phyloP scores from a whole-genome alignment of 2,113 vertebrate genomes.

The Glareola pratincola region DNA sequence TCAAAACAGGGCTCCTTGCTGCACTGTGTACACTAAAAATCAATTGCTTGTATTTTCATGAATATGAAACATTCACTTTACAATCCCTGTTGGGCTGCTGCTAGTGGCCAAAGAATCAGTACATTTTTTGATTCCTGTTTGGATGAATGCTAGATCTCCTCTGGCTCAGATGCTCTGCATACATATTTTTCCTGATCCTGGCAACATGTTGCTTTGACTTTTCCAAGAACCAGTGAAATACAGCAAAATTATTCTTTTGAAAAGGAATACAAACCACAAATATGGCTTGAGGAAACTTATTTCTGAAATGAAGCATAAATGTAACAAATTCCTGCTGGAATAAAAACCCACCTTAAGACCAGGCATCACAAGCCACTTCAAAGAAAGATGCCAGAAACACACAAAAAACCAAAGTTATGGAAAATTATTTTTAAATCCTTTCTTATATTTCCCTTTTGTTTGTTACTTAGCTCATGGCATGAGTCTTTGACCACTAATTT shows the following conservation, averaged over 20 bases:
- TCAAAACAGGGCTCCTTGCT: neutral
- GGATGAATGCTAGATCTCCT: neutral
- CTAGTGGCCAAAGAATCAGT: neutral
- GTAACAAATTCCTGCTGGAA: neutral
- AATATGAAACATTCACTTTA: neutral
- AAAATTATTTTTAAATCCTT: neutral
- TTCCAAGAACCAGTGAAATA: neutral
- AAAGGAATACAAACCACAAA: neutral
- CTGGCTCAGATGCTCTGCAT: neutral
- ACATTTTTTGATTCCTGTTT: neutral
- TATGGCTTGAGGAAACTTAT: neutral
- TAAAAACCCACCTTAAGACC: neutral
- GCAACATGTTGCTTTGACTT: neutral
- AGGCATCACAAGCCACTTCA: neutral
- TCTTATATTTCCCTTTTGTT: neutral
- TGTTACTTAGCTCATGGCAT: neutral
- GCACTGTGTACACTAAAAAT: neutral
- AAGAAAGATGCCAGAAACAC: neutral
- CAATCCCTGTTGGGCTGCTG: neutral
- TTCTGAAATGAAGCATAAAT: neutral
- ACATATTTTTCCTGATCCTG: neutral
- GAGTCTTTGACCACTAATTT: neutral
- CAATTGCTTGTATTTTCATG: neutral
- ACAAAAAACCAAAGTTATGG: neutral
- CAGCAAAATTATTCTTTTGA: neutral